Conservation (phyloP, 1,140 invertebrate genomes). For the Stegodyphus mimosarum region DNA sequence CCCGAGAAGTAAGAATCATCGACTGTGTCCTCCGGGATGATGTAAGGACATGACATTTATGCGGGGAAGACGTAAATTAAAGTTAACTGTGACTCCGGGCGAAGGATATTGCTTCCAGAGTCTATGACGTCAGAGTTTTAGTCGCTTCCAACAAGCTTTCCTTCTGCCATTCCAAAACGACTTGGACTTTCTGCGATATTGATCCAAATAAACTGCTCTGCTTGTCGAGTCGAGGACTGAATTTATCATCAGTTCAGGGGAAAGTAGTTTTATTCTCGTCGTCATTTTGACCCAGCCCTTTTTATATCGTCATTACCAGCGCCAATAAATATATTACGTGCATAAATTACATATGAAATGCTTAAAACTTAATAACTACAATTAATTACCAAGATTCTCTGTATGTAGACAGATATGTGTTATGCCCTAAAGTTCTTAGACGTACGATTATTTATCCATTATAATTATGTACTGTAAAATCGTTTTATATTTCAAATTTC, state of each 20-base stretch:
- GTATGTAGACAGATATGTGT: too few relatives aligned
- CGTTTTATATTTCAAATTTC: too few relatives aligned
- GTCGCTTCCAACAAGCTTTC: neutral
- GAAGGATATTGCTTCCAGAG: conserved; percentile 30
- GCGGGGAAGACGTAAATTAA: conserved; percentile 52
- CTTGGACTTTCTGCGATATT: conserved; percentile 19
- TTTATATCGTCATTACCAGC: neutral
- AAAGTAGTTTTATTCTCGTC: conserved; percentile 3
- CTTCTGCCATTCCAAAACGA: conserved; percentile 4
- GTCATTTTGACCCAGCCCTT: neutral
- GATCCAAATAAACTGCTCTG: conserved; percentile 21
- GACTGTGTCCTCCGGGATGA: conserved; percentile 38
- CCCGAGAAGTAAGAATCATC: conserved; percentile 8
- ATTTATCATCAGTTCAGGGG: conserved; percentile 13
- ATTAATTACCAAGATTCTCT: too few relatives aligned
- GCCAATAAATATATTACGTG: too few relatives aligned
- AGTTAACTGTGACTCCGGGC: conserved; percentile 40
- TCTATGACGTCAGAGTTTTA: neutral
- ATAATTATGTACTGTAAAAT: too few relatives aligned
- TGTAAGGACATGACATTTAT: conserved; percentile 56
- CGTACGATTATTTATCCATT: too few relatives aligned
- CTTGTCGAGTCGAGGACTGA: conserved; percentile 16
- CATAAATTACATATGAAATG: too few relatives aligned
- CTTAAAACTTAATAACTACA: too few relatives aligned
- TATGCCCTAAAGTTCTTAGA: too few relatives aligned